Evolutionary conservation across 2,888 invertebrate species (phyloP).

Genomic region (Pandemis heparana): DNA sequence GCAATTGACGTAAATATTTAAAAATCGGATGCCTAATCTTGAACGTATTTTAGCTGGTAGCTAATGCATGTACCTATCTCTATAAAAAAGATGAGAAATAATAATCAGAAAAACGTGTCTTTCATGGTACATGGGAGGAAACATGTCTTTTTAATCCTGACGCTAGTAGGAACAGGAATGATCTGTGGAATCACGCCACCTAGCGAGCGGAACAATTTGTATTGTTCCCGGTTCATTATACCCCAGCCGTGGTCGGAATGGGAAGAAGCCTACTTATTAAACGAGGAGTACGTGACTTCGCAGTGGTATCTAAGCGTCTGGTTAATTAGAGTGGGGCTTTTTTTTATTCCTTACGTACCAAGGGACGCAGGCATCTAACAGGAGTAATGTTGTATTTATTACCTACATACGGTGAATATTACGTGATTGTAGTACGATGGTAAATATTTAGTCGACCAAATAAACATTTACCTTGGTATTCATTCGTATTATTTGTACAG

Average conservation of each 20-base stretch:
- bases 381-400: too few species aligned
- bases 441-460: too few species aligned
- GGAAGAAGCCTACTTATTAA: constrained; percentile 43
- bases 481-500: too few species aligned
- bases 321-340: constrained; percentile 31
- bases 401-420: too few species aligned
- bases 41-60: too few species aligned
- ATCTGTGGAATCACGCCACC: constrained; percentile 33
- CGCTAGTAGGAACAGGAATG: not conserved
- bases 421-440: too few species aligned
- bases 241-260: constrained; percentile 41
- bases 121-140: not conserved
- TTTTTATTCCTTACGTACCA: not conserved
- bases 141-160: not conserved
- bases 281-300: constrained; percentile 35
- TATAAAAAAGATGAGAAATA: too few species aligned
- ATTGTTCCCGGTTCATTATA: constrained; percentile 42
- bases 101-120: too few species aligned
- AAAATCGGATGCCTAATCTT: too few species aligned
- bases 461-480: too few species aligned
- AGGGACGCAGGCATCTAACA: not conserved
- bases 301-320: constrained; percentile 10
- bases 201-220: constrained; percentile 36
- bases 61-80: too few species aligned
- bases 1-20: too few species aligned